A percentile compares a stretch with the other conserved stretches of the same genome.
Evolutionary conservation across 2,888 invertebrate species (phyloP).

Genomic region (Drosophila lutescens): DNA sequence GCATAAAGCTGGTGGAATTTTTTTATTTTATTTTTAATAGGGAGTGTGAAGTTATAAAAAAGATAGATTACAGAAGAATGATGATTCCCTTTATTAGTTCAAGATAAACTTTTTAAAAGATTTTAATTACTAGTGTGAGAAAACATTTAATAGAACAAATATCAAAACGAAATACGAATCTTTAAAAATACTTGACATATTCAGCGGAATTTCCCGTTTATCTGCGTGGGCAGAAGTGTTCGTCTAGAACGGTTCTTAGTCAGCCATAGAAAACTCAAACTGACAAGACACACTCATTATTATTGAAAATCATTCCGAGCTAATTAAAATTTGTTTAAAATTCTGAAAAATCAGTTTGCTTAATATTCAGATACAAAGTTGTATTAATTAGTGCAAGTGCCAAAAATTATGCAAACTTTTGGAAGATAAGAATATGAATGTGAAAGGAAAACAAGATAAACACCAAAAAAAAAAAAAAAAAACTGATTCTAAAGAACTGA

Average conservation of each 20-base stretch:
- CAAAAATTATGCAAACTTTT: conserved; percentile 12
- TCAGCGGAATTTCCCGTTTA: conserved; percentile 24
- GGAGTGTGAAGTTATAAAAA: not conserved
- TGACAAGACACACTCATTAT: conserved; percentile 23
- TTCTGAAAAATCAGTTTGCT: not conserved
- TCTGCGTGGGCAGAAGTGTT: conserved; percentile 18
- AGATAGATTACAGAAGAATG: not conserved
- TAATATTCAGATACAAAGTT: not conserved
- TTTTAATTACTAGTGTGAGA: no score
- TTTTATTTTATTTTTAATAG: not conserved
- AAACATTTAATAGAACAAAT: not conserved
- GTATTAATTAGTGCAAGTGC: conserved; percentile 5
- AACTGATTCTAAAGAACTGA: conserved; percentile 9
- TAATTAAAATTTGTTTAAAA: conserved; percentile 12
- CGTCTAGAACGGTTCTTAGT: conserved; percentile 8
- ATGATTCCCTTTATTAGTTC: not conserved
- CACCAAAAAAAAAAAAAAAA: not conserved
- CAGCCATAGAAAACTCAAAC: conserved; percentile 10
- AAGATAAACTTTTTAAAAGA: no score
- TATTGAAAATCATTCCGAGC: conserved; percentile 15
- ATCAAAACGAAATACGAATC: not conserved
- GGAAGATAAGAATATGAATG: conserved; percentile 9
- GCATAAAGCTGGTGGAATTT: conserved; percentile 13
- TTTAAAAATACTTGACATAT: conserved; percentile 5
- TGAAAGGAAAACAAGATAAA: conserved; percentile 25